Evolutionary conservation across 2,797 vertebrate genomes (phyloP).

Genomic region (Poeciliopsis gracilis): DNA sequence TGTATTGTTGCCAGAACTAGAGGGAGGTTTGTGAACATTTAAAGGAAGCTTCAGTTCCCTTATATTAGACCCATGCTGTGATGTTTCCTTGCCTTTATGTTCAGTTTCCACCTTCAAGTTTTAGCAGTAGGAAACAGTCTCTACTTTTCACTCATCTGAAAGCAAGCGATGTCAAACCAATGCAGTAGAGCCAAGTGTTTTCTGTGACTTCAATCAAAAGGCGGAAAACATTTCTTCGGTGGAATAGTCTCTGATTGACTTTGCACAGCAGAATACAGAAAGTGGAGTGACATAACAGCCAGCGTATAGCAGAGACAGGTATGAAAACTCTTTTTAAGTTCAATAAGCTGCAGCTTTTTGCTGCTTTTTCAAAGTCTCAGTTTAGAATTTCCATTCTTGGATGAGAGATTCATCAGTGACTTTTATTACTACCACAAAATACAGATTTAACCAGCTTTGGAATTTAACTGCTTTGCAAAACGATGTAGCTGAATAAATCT

Average conservation of each 20-base stretch:
- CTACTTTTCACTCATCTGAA: neutral
- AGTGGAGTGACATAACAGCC: neutral
- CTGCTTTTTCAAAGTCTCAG: neutral
- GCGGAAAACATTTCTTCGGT: neutral
- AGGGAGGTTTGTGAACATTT: neutral
- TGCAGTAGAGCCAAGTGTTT: neutral
- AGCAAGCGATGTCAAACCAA: neutral
- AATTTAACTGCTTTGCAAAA: neutral
- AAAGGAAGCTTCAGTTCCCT: neutral
- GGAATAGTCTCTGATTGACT: neutral
- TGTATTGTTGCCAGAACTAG: neutral
- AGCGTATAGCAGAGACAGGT: neutral
- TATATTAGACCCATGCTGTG: neutral
- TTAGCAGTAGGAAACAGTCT: neutral
- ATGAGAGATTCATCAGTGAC: neutral
- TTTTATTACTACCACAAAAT: neutral
- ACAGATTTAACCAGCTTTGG: neutral
- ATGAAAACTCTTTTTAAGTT: neutral
- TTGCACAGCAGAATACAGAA: neutral
- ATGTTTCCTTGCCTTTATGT: neutral
- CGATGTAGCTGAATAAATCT: neutral
- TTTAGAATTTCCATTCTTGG: neutral
- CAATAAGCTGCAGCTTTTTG: neutral
- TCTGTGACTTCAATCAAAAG: neutral
- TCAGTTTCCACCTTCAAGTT: neutral